Percentiles rank a stretch among this genome's conserved stretches.
These are phyloP conservation scores for Coptodon bakossiorum DNA, from an alignment of 2,113 vertebrate genomes.

Conservation along the genomic window DNA sequence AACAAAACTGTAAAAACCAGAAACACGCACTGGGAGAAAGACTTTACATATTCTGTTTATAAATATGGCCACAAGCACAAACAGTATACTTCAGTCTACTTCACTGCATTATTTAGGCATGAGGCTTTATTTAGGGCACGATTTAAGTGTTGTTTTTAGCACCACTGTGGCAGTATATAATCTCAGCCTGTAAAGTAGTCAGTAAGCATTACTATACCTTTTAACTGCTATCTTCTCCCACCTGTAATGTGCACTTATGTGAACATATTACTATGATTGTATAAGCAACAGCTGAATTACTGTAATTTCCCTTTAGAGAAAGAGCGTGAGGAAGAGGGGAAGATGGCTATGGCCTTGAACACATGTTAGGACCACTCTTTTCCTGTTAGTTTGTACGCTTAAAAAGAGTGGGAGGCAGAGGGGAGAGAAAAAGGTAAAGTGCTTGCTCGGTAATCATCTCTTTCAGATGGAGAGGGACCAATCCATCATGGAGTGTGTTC, in stretches of 20 bases:
- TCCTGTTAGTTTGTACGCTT: slow-evolving; percentile 10
- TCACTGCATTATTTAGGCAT: background rate
- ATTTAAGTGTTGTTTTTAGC: background rate
- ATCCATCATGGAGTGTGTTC: slow-evolving; percentile 95
- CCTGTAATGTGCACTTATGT: background rate
- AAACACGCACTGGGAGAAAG: background rate
- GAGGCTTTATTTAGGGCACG: background rate
- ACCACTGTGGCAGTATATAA: background rate
- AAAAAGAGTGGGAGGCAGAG: slow-evolving; percentile 18
- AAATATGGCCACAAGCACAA: background rate
- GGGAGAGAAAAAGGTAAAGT: slow-evolving; percentile 7
- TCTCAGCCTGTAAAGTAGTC: background rate
- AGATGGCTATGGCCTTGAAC: background rate
- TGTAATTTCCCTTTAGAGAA: slow-evolving; percentile 25
- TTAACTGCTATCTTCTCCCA: background rate
- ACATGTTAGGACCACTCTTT: background rate
- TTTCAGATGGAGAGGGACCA: slow-evolving; percentile 85
- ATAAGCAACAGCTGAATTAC: background rate
- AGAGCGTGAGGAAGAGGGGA: background rate
- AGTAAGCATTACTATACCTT: background rate
- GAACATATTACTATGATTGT: slow-evolving; percentile 21
- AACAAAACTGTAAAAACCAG: slow-evolving; percentile 4
- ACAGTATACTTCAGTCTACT: background rate
- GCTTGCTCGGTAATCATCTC: slow-evolving; percentile 27
- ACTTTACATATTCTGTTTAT: background rate